These are phyloP conservation scores for Dryoscopus gambensis DNA, from an alignment of 2,113 vertebrate genomes.

Conservation along the genomic window DNA sequence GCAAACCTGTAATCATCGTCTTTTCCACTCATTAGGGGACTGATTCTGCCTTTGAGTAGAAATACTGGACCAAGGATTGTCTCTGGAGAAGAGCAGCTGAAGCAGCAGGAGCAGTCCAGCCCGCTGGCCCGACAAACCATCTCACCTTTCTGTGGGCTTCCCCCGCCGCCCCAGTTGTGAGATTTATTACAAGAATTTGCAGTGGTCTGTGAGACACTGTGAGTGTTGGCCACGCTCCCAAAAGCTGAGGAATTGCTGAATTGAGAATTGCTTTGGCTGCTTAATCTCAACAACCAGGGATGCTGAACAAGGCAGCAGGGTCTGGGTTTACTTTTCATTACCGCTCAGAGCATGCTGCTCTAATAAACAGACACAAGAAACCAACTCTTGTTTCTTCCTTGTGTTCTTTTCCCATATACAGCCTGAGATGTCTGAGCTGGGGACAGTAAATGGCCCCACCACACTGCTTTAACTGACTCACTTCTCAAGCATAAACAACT, in stretches of 20 bases:
- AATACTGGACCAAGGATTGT: neutral
- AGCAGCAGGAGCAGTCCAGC: neutral
- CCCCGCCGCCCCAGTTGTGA: neutral
- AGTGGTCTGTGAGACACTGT: constrained; percentile 40
- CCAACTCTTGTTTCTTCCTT: neutral
- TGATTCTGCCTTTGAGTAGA: neutral
- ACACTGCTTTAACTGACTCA: neutral
- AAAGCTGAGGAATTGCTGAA: constrained; percentile 59
- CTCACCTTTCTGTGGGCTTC: constrained; percentile 15
- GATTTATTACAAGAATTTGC: constrained; percentile 47
- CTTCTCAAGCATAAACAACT: neutral
- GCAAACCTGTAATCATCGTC: neutral
- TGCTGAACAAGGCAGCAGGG: constrained; percentile 16
- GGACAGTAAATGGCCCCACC: neutral
- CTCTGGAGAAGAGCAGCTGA: neutral
- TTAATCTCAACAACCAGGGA: neutral
- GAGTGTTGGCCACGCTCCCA: constrained; percentile 39
- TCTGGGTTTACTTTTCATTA: constrained; percentile 50
- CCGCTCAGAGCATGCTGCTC: neutral
- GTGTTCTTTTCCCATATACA: neutral
- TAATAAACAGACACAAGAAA: neutral
- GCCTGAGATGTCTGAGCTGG: neutral
- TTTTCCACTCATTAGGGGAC: neutral
- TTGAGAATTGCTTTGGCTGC: constrained; percentile 48
- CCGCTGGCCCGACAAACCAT: neutral